Conservation (phyloP, 2,797 vertebrate species). For the Brotula barbata region DNA sequence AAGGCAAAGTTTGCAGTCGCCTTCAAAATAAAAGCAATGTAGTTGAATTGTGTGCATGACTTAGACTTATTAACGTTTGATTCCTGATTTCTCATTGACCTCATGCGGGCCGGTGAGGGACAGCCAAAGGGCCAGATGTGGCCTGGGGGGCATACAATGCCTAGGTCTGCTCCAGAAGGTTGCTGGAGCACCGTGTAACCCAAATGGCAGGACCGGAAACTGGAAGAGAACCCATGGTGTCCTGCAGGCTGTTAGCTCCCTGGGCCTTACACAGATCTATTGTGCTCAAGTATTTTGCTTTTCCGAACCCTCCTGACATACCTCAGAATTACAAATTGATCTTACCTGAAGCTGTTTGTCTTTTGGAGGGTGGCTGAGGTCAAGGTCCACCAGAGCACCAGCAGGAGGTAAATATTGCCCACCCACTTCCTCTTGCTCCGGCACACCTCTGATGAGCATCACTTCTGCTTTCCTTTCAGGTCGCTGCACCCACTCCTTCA, state of each 20-base stretch:
- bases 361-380: not conserved
- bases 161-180: not conserved
- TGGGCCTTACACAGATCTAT: not conserved
- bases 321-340: not conserved
- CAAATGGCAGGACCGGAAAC: not conserved
- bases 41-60: too few species aligned
- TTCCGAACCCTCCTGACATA: not conserved
- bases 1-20: not conserved
- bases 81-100: too few species aligned
- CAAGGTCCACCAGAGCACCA: not conserved
- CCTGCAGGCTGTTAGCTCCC: not conserved
- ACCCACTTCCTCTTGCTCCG: too few species aligned
- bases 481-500: constrained; percentile 4
- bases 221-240: not conserved
- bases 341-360: not conserved
- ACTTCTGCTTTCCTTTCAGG: not conserved
- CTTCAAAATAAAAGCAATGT: too few species aligned
- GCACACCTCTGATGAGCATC: not conserved
- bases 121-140: too few species aligned
- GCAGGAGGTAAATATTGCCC: not conserved
- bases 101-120: too few species aligned
- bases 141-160: too few species aligned
- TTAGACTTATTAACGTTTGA: too few species aligned
- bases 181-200: not conserved
- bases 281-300: not conserved